Conservation (phyloP, 2,113 vertebrate genomes). For the Pelodiscus sinensis region DNA sequence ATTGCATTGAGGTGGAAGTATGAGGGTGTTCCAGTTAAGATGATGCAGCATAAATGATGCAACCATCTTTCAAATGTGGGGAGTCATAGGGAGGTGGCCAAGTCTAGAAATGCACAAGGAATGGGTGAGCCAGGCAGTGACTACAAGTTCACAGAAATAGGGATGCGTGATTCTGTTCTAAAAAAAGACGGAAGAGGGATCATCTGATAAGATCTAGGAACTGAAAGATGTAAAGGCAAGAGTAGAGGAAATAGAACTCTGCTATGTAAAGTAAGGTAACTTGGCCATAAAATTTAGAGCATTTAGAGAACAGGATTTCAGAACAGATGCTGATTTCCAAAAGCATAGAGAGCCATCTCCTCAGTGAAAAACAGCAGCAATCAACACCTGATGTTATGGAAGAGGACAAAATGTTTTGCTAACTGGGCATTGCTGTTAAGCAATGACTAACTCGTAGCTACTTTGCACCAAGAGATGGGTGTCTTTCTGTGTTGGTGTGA, state of each 20-base stretch:
- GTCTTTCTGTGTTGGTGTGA: rapidly evolving
- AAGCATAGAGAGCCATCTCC: neutral
- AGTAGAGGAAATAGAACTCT: neutral
- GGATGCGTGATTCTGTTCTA: neutral
- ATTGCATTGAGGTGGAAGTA: neutral
- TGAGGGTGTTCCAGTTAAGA: neutral
- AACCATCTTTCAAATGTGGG: neutral
- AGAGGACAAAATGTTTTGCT: neutral
- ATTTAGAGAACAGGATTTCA: neutral
- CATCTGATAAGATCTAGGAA: neutral
- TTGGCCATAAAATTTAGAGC: neutral
- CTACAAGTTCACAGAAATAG: neutral
- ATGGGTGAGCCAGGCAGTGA: neutral
- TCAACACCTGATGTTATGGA: neutral
- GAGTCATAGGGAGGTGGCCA: neutral
- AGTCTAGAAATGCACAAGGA: neutral
- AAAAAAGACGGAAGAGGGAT: neutral
- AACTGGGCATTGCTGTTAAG: neutral
- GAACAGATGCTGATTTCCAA: neutral
- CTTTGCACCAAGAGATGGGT: neutral
- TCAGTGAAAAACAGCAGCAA: neutral
- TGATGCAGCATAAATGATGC: neutral
- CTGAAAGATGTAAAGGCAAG: neutral
- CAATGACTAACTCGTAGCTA: neutral
- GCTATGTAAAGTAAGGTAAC: neutral